A percentile compares a stretch with the other conserved stretches of the same genome.
These are phyloP conservation scores for Eupithecia subfuscata DNA, from an alignment of 2,888 invertebrate species.

Conservation along the genomic window DNA sequence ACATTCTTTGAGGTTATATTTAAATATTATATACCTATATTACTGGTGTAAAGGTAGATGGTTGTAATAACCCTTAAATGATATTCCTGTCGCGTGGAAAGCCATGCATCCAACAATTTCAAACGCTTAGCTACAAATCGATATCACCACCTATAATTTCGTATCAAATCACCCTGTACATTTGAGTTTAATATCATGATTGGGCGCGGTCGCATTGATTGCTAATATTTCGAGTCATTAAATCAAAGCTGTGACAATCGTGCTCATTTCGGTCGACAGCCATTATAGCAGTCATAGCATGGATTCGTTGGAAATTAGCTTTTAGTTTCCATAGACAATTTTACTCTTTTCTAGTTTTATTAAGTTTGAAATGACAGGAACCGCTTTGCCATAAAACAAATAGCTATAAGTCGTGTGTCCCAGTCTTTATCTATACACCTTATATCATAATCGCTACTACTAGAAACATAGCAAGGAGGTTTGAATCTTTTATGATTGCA, in stretches of 20 bases:
- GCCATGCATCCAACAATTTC: not conserved
- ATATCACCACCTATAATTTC: not conserved
- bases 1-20: too few species aligned
- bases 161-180: constrained; percentile 47
- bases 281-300: constrained; percentile 38
- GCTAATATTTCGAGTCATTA: constrained; percentile 78
- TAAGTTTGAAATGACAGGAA: not conserved
- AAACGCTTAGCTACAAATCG: not conserved
- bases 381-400: not conserved
- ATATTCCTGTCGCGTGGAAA: not conserved
- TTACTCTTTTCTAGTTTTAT: not conserved
- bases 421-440: too few species aligned
- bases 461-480: not conserved
- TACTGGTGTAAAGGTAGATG: too few species aligned
- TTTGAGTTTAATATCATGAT: constrained; percentile 54
- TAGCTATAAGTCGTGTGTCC: too few species aligned
- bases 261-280: constrained; percentile 69
- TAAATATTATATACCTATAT: too few species aligned
- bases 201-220: constrained; percentile 66
- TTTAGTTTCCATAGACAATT: not conserved
- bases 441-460: not conserved
- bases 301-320: not conserved
- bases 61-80: too few species aligned
- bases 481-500: not conserved
- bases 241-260: constrained; percentile 75